Percentiles rank a stretch among this genome's conserved stretches.
phyloP scores from a whole-genome alignment of 2,113 vertebrate genomes.

The Hydropotes inermis region DNA sequence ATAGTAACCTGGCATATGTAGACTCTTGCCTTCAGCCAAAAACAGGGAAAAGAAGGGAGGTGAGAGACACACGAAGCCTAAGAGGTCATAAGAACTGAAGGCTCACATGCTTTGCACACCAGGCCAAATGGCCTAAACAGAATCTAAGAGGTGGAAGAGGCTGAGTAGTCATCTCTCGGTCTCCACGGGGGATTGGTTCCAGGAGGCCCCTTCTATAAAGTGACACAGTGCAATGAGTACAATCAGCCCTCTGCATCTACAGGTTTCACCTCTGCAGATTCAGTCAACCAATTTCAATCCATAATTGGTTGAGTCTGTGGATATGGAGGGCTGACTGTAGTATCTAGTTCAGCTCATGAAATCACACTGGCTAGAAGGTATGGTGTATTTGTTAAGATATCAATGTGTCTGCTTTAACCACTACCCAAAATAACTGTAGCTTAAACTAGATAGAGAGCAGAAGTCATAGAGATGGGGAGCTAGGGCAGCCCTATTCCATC shows the following conservation, averaged over 20 bases:
- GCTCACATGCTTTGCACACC: not conserved
- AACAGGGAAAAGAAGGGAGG: not conserved
- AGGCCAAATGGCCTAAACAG: not conserved
- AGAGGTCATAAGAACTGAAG: not conserved
- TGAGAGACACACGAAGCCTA: not conserved
- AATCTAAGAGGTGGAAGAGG: not conserved
- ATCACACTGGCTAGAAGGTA: not conserved
- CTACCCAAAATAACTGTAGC: not conserved
- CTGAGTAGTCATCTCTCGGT: not conserved
- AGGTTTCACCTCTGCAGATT: not conserved
- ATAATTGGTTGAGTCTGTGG: not conserved
- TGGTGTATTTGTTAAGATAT: not conserved
- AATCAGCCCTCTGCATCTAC: not conserved
- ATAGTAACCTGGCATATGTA: not conserved
- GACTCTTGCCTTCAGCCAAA: not conserved
- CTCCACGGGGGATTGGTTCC: not conserved
- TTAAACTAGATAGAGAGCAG: not conserved
- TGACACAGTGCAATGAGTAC: not conserved
- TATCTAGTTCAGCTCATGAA: not conserved
- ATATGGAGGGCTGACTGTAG: not conserved
- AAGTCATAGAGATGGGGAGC: not conserved
- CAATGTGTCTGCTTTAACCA: conserved; percentile 5
- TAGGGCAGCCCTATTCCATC: not conserved
- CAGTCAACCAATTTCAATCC: not conserved
- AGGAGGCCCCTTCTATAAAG: not conserved